A percentile compares a stretch with the other conserved stretches of the same genome.
Evolutionary conservation across 2,888 invertebrate species (phyloP).

Genomic region (Sinotaia quadrata): DNA sequence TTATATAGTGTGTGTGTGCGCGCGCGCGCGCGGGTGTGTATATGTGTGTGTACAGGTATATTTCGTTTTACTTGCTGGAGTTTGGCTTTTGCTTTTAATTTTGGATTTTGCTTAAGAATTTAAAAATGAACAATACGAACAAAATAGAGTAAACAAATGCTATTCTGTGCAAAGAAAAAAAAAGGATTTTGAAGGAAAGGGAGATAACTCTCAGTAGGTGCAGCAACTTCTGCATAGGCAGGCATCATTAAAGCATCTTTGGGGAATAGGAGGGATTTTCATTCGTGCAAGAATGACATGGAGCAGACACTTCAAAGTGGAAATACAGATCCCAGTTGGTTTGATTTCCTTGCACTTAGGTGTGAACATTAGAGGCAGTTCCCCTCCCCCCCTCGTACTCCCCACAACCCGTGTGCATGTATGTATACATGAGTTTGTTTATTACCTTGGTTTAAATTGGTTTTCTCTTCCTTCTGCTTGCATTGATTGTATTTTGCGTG

Average conservation of each 20-base stretch:
- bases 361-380: not conserved
- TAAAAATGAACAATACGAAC: no score
- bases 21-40: not conserved
- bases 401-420: not conserved
- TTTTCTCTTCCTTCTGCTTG: no score
- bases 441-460: no score
- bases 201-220: constrained; percentile 2
- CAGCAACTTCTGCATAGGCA: not conserved
- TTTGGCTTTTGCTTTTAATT: not conserved
- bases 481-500: no score
- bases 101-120: no score
- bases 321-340: constrained; percentile 8
- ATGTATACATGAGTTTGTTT: no score
- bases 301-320: not conserved
- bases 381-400: not conserved
- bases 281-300: not conserved
- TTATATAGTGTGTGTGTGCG: not conserved
- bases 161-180: no score
- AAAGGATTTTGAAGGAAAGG: not conserved
- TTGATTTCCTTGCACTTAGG: not conserved
- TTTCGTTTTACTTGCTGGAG: not conserved
- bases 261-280: not conserved
- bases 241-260: not conserved
- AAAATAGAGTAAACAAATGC: no score
- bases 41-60: not conserved